Evolutionary conservation across 1,140 invertebrate species (phyloP).

Genomic region (Anoplolepis gracilipes): DNA sequence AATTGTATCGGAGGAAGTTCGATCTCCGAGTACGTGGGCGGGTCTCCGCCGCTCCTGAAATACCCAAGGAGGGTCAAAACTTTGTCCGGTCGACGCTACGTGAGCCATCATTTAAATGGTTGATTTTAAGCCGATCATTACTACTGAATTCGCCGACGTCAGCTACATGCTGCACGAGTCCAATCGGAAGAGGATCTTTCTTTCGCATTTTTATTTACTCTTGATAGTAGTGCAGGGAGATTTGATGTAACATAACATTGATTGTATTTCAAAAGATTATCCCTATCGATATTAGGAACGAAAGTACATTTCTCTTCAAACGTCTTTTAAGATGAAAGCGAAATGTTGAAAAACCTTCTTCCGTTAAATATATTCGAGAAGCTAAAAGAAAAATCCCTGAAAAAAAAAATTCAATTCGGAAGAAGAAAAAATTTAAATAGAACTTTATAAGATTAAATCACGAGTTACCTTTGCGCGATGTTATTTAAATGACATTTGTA

Average conservation of each 20-base stretch:
- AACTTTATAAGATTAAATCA: not conserved
- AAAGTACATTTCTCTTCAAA: not conserved
- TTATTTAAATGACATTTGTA: not conserved
- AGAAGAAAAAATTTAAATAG: not conserved
- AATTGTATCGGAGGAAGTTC: constrained; percentile 78
- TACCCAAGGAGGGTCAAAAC: constrained; percentile 71
- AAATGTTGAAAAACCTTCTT: not conserved
- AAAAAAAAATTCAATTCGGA: not conserved
- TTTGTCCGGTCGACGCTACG: constrained; percentile 74
- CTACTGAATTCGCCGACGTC: constrained; percentile 33
- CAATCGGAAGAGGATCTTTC: constrained; percentile 60
- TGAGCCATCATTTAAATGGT: constrained; percentile 81
- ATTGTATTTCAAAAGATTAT: not conserved
- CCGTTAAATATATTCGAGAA: not conserved
- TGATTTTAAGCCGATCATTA: constrained; percentile 74
- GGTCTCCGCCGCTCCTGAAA: constrained; percentile 22
- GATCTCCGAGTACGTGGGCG: constrained; percentile 60
- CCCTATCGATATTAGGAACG: not conserved
- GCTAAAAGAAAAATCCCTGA: not conserved
- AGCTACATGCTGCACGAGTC: constrained; percentile 16
- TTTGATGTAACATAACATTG: not conserved
- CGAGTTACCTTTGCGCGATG: not conserved
- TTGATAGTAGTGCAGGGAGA: not conserved
- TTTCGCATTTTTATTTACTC: constrained; percentile 35
- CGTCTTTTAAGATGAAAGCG: not conserved